Evolutionary conservation across 2,113 vertebrate genomes (phyloP).

Genomic region (Conger conger): DNA sequence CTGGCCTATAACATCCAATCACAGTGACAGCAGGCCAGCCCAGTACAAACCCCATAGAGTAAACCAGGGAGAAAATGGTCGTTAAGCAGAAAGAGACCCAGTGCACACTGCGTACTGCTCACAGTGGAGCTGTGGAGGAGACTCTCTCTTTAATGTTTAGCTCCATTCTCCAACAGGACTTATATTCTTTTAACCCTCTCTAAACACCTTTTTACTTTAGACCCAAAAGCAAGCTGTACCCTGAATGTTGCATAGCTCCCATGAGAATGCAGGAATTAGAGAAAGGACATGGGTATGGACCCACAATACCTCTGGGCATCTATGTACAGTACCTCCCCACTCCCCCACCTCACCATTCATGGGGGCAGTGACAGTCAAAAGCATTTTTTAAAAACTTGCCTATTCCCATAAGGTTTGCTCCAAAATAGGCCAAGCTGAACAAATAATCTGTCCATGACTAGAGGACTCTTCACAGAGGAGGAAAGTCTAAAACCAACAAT

Average conservation of each 20-base stretch:
- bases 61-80: neutral
- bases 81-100: neutral
- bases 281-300: neutral
- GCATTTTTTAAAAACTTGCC: conserved; percentile 2
- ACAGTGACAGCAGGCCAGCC: neutral
- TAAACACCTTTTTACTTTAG: no score
- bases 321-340: neutral
- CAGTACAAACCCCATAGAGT: neutral
- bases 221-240: neutral
- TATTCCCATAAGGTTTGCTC: neutral
- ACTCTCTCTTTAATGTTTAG: neutral
- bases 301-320: neutral
- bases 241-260: neutral
- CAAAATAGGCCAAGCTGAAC: conserved; percentile 12
- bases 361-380: neutral
- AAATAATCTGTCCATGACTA: neutral
- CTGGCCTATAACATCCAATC: neutral
- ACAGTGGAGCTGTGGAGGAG: neutral
- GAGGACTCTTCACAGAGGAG: neutral
- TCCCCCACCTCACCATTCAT: no score
- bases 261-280: neutral
- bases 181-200: neutral
- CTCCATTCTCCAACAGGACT: neutral
- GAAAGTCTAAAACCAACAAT: neutral
- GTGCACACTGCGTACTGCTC: neutral